These are phyloP conservation scores for Silurus meridionalis DNA, from an alignment of 2,113 vertebrate genomes.

Conservation along the genomic window DNA sequence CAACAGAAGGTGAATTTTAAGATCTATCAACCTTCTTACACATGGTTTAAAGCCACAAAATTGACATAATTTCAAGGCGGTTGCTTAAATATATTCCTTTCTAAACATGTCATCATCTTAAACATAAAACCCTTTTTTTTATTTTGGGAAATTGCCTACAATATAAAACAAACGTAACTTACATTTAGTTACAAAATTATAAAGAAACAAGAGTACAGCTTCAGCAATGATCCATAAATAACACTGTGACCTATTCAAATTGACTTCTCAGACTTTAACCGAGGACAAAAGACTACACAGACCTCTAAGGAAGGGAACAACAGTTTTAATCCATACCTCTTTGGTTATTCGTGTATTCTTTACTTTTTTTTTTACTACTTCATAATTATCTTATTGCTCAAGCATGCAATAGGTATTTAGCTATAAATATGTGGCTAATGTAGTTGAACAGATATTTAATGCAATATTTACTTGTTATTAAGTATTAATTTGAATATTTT, in stretches of 20 bases:
- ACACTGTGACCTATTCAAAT: not conserved
- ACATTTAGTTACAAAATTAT: constrained; percentile 7
- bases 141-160: constrained; percentile 11
- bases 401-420: constrained; percentile 27
- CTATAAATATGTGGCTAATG: constrained; percentile 1
- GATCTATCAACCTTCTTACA: not conserved
- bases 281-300: not conserved
- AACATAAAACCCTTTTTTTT: not conserved
- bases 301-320: not conserved
- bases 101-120: not conserved
- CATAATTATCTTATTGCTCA: constrained; percentile 20
- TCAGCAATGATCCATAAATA: not conserved
- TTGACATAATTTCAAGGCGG: not conserved
- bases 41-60: not conserved
- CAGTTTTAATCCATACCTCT: not conserved
- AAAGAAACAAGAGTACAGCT: not conserved
- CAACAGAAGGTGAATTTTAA: not conserved
- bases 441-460: not conserved
- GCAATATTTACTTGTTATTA: too few species aligned
- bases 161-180: constrained; percentile 38
- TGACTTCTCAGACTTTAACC: not conserved
- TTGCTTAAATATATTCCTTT: not conserved
- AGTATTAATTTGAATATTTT: not conserved
- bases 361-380: not conserved
- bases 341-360: not conserved